Evolutionary conservation across 2,113 vertebrate species (phyloP), one percentile per base, ranked within the genome.

Genomic region (Hoplias malabaricus): DNA sequence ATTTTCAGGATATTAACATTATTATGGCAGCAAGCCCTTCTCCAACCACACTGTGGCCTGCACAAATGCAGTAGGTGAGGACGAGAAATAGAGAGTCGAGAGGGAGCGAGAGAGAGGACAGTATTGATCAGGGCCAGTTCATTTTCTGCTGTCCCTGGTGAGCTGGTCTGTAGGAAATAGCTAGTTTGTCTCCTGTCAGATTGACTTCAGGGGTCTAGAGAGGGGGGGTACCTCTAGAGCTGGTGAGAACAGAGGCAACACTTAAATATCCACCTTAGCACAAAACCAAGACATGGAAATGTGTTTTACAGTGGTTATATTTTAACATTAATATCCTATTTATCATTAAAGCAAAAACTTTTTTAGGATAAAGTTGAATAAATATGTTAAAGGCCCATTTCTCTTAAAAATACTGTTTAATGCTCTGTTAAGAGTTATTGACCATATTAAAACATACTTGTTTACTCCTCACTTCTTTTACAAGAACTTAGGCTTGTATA

Each of bases 131-230:
- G 67, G 77, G 82, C 80, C 86, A 89, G 89, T 91, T 90, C 87
- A 92, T 91, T 92, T 90, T 90, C 89, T 87, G 73, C 81, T 80
- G 87, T 92, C 90, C 90, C 88, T 34, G 81, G 87, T 90, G 89
- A 88, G 85, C 87, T 88, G 82, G 82, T 87, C 82, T 76, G 81
- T 85, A 89, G 90, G 90, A 90, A 90, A 89, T 90, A 65, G 90
- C 89, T 83, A 90, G 88, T 92, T 91, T 92, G 89, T 92, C 89
- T 91, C 83, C 87, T 90, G 89, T 92, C 90, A 89, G 80, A 83
- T 83, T 85, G 83, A 83, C 87, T 86, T 86, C 86, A 85, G 63
- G 84, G 87, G 80, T 87, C 86, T 88, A 86, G 74, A 84, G 83
- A 79, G 79, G 79, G 9, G 40, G 33, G 16, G 27, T 61, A 14